phyloP scores from a whole-genome alignment of 2,888 invertebrate species.

The Monoplex corrugatus region DNA sequence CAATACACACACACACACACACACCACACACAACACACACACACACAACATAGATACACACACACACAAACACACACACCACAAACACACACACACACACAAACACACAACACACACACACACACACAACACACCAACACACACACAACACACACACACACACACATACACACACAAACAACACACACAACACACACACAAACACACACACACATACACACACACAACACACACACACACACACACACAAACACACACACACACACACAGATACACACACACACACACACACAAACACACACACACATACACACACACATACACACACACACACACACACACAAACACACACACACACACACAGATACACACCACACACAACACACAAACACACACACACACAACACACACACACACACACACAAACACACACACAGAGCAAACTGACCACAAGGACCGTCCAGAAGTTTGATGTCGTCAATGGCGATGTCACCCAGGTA shows the following conservation, averaged over 20 bases:
- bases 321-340: neutral
- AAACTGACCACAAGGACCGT: slow-evolving; percentile 62
- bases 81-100: neutral
- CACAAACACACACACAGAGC: neutral
- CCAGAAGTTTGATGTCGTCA: slow-evolving; percentile 70
- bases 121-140: no score
- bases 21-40: neutral
- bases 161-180: no score
- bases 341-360: neutral
- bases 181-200: neutral
- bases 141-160: no score
- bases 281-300: neutral
- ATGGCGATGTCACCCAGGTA: slow-evolving; percentile 74
- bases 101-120: neutral
- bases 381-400: no score
- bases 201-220: slow-evolving; percentile 17
- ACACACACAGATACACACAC: neutral
- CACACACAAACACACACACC: neutral
- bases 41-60: neutral
- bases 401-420: no score
- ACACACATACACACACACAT: neutral
- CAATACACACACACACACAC: neutral
- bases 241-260: neutral
- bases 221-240: neutral
- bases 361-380: no score